Evolutionary conservation across 2,113 vertebrate genomes (phyloP), one percentile per base, ranked within the genome.

Genomic region (Phalacrocorax pelagicus): DNA sequence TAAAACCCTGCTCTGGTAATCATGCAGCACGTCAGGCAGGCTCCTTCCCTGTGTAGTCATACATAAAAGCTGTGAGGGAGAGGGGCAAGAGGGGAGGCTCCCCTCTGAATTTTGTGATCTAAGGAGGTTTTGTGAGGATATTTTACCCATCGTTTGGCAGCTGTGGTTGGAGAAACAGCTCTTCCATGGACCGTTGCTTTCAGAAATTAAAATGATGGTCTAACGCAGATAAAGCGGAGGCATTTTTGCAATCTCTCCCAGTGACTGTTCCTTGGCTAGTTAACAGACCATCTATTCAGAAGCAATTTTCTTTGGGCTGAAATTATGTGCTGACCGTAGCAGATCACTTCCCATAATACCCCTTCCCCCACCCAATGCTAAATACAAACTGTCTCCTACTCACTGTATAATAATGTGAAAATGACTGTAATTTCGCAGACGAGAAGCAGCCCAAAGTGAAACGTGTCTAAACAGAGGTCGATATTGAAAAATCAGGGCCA

Each of bases 391-490:
- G 94, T 98, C 97, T 98, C 96, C 98, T 97, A 97, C 97, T 98
- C 96, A 96, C 97, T 97, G 96, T 97, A 98, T 98, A 98, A 98
- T 98, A 98, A 98, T 95, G 97, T 97, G 98, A 97, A 98, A 98
- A 98, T 98, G 94, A 98, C 98, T 98, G 98, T 98, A 98, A 98
- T 98, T 98, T 98, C 80, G 94, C 95, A 98, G 98, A 98, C 51
- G 70, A 98, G 97, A 98, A 98, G 96, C 97, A 98, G 97, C 94
- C 97, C 95, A 97, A 98, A 98, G 97, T 98, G 97, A 98, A 98
- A 98, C 95, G 88, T 98, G 98, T 98, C 97, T 98, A 98, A 98
- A 98, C 97, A 98, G 98, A 98, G 98, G 98, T 98, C 88, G 96
- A 98, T 98, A 98, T 49, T 97, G 97, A 98, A 98, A 98, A 98